Base-by-base conservation (phyloP, 2,113 vertebrate genomes). In the Scalopus aquaticus region DNA sequence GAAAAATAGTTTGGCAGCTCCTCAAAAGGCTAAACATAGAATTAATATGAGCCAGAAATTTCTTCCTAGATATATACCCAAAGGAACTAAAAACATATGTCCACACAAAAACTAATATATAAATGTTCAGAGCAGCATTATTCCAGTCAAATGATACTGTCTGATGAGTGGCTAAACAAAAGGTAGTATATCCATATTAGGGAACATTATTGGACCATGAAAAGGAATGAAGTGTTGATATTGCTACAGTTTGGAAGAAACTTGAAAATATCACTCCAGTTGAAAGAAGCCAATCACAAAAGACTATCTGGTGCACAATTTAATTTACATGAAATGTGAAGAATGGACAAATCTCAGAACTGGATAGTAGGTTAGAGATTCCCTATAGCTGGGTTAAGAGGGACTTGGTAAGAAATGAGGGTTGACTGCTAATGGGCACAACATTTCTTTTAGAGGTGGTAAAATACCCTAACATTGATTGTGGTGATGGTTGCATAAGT, bases 1-100 rank as follows among this genome's bases (percentile, higher is more conserved):
- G n/a, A 91, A 82, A 95, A 81, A 39, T 35, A 37, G 6, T 60
- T 69, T 69, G 6, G 30, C 7, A 91, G 44, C 54, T 91, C 9
- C 10, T 93, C 78, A 96, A 74, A 81, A 80, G 24, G 9, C 44
- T 70, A 80, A 90, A 73, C 11, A 42, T 10, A 69, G 6, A 73
- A 56, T 62, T 70, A 73, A 90, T 51, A 62, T 37, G 26, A 62
- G 1, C 20, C 28, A 89, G 24, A 0, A 39, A 62, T 73, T 86
- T 26, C 42, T 73, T 81, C 35, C 26, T 72, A 74, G 17, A 6
- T 76, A 44, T 70, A 62, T 17, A 58, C 12, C n/a, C 32, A 49
- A 78, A 42, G 49, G 24, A 92, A 90, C 0, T 24, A 8, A 83
- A 70, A 49, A 44, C 22, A 80, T 58, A 6, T 1, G 24, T 10